Evolutionary conservation across 2,113 vertebrate species (phyloP).

Genomic region (Cyanoderma ruficeps): DNA sequence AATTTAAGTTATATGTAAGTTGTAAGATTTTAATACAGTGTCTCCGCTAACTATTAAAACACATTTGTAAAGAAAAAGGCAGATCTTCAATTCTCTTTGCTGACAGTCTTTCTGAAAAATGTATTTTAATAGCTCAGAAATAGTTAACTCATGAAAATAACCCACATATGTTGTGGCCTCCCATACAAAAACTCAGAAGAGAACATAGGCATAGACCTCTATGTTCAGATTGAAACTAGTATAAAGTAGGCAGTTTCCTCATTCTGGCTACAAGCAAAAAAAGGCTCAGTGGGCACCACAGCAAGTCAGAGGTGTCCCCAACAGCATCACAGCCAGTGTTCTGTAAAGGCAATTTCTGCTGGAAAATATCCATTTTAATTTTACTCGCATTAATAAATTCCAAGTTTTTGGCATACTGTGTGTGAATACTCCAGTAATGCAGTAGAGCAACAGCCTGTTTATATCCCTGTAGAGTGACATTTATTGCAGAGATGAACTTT

Average conservation of each 20-base stretch:
- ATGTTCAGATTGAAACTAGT: neutral
- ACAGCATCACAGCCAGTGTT: neutral
- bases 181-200: neutral
- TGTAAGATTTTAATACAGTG: neutral
- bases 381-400: neutral
- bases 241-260: neutral
- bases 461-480: neutral
- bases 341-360: neutral
- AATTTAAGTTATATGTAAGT: neutral
- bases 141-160: neutral
- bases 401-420: neutral
- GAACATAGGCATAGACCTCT: neutral
- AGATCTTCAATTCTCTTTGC: neutral
- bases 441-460: neutral
- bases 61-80: neutral
- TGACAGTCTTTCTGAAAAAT: neutral
- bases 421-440: neutral
- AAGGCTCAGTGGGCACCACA: neutral
- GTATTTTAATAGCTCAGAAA: neutral
- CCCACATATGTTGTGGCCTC: neutral
- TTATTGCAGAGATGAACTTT: neutral
- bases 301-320: neutral
- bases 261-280: neutral
- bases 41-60: neutral
- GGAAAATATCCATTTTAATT: neutral